Conservation (phyloP, 2,113 vertebrate genomes). For the Heterotilapia buettikoferi region DNA sequence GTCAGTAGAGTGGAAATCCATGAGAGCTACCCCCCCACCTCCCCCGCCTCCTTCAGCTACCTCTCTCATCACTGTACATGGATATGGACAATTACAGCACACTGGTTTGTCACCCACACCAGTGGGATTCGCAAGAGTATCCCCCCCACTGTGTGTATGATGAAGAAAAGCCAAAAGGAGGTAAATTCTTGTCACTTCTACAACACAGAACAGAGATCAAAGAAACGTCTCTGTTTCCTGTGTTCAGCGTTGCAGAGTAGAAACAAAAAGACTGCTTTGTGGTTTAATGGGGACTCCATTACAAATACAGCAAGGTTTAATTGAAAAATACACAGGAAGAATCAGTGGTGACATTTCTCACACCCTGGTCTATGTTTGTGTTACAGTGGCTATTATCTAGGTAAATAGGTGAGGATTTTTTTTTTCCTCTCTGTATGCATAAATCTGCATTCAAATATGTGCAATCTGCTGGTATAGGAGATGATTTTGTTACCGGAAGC, state of each 20-base stretch:
- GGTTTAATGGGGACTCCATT: constrained; percentile 10
- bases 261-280: not conserved
- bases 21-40: not conserved
- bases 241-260: not conserved
- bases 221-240: not conserved
- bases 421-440: not conserved
- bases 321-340: constrained; percentile 8
- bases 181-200: not conserved
- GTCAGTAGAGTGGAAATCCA: constrained; percentile 24
- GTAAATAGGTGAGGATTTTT: constrained; percentile 15
- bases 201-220: not conserved
- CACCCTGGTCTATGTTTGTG: not conserved
- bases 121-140: not conserved
- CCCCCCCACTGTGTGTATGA: not conserved
- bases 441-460: not conserved
- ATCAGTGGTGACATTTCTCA: not conserved
- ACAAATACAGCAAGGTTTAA: constrained; percentile 40
- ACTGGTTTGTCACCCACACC: not conserved
- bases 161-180: not conserved
- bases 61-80: constrained; percentile 21
- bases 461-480: not conserved
- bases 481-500: not conserved
- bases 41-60: not conserved
- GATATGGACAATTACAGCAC: constrained; percentile 25
- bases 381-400: not conserved